Percentiles rank a stretch among this genome's conserved stretches.
Conservation (phyloP, 2,797 vertebrate species). For the Synaphobranchus kaupii region DNA sequence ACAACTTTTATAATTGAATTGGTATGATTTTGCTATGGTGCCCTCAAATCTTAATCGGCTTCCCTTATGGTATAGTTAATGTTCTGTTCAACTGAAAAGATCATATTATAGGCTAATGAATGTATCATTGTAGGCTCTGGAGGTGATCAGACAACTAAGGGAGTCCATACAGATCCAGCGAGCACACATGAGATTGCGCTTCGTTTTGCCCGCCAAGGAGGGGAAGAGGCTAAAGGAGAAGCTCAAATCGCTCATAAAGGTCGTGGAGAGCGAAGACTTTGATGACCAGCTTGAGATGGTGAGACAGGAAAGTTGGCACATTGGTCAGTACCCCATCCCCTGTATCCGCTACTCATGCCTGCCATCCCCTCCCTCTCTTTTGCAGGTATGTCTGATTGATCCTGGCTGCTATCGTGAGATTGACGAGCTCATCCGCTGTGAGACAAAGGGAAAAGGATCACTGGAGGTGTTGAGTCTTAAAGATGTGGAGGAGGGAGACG, state of each 20-base stretch:
- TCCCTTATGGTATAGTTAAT: not conserved
- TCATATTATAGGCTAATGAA: not conserved
- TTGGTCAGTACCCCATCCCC: not conserved
- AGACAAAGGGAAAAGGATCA: constrained; percentile 89
- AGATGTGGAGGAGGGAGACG: constrained; percentile 96
- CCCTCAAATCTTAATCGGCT: not conserved
- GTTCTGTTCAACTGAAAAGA: not conserved
- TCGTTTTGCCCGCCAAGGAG: constrained; percentile 86
- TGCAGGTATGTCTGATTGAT: constrained; percentile 91
- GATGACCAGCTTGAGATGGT: constrained; percentile 91
- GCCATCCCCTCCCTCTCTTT: not conserved
- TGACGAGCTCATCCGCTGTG: constrained; percentile 91
- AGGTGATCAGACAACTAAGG: constrained; percentile 92
- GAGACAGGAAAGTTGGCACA: constrained; percentile 44
- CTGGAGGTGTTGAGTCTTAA: constrained; percentile 93
- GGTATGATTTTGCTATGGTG: not conserved
- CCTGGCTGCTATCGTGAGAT: constrained; percentile 96
- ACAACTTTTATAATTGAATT: not conserved
- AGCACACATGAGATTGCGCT: constrained; percentile 91
- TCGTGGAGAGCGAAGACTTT: constrained; percentile 90
- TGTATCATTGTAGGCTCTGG: constrained; percentile 77
- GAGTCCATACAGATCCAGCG: constrained; percentile 94
- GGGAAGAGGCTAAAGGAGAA: constrained; percentile 95
- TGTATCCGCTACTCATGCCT: not conserved
- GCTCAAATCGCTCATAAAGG: constrained; percentile 87